Conservation (phyloP, 2,888 invertebrate genomes). For the Leptinotarsa rubiginosa region DNA sequence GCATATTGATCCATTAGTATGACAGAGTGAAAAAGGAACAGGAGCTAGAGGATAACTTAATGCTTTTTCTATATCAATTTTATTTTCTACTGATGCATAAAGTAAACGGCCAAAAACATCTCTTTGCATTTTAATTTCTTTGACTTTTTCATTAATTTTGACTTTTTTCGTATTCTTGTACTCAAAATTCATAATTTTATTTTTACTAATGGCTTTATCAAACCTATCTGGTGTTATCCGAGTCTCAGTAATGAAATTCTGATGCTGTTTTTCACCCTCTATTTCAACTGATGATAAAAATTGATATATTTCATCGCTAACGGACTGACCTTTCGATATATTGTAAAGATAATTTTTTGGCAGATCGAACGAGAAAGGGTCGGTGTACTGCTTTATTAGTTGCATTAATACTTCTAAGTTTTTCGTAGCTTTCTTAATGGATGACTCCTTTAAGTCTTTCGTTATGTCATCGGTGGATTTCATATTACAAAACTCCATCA, state of each 20-base stretch:
- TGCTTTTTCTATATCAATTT: constrained; percentile 51
- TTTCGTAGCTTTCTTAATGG: constrained; percentile 43
- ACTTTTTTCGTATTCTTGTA: constrained; percentile 48
- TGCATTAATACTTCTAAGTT: constrained; percentile 39
- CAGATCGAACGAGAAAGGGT: constrained; percentile 47
- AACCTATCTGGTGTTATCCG: constrained; percentile 46
- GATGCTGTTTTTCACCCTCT: constrained; percentile 46
- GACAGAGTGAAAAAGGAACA: constrained; percentile 50
- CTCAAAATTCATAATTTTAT: constrained; percentile 48
- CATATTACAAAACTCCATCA: constrained; percentile 35
- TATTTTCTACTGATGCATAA: constrained; percentile 46
- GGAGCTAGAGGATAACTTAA: constrained; percentile 52
- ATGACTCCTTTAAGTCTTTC: constrained; percentile 42
- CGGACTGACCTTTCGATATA: constrained; percentile 49
- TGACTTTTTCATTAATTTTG: constrained; percentile 49
- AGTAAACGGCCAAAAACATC: constrained; percentile 31
- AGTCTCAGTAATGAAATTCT: constrained; percentile 45
- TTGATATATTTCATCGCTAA: constrained; percentile 43
- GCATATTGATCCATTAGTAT: constrained; percentile 51
- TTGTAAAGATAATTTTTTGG: constrained; percentile 49
- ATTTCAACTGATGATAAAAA: constrained; percentile 50
- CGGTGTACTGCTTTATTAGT: constrained; percentile 47
- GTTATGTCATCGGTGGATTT: constrained; percentile 46
- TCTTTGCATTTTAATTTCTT: constrained; percentile 48
- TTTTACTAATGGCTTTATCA: constrained; percentile 51